phyloP scores from a whole-genome alignment of 2,113 vertebrate species.

The Edolisoma coerulescens region DNA sequence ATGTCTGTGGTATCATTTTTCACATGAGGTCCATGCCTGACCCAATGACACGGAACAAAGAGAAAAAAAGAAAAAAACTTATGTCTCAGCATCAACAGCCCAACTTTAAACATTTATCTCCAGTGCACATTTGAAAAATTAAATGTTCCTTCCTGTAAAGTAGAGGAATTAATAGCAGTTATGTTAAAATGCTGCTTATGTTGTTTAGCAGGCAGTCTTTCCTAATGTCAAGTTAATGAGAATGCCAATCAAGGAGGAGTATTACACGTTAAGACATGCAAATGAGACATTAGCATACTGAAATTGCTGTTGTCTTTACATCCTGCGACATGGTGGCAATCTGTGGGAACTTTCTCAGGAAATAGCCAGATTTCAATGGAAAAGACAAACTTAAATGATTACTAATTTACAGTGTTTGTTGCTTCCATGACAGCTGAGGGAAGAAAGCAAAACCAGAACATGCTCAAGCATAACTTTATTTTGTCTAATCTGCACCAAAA shows the following conservation, averaged over 20 bases:
- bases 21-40: neutral
- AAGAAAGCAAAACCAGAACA: constrained; percentile 1
- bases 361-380: neutral
- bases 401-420: neutral
- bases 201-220: constrained; percentile 46
- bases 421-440: neutral
- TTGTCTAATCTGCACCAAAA: neutral
- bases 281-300: neutral
- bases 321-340: neutral
- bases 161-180: constrained; percentile 23
- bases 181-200: constrained; percentile 33
- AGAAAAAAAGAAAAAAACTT: accelerated
- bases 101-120: neutral
- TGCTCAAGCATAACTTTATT: constrained; percentile 20
- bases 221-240: constrained; percentile 58
- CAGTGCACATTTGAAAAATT: neutral
- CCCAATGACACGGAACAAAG: neutral
- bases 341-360: neutral
- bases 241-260: constrained; percentile 29
- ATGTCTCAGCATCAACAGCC: neutral
- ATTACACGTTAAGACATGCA: constrained; percentile 13
- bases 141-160: neutral
- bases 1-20: neutral
- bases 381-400: neutral
- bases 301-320: constrained; percentile 11